Base-by-base conservation (phyloP, 1,140 invertebrate species). In the Eumaeus atala region DNA sequence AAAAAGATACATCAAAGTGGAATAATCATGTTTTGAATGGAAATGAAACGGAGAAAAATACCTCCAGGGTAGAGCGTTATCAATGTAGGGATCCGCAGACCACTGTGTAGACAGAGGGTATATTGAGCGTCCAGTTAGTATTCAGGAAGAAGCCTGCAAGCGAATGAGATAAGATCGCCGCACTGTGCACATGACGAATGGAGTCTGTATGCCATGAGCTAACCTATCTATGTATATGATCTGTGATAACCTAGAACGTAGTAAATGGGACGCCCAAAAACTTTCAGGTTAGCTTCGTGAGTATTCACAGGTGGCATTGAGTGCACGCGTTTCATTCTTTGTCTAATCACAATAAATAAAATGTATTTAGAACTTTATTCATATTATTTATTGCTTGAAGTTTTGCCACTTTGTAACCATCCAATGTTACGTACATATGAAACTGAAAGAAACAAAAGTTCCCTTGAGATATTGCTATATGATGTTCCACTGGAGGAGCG, bases 1-100 rank as follows among this genome's bases (percentile, higher is more conserved):
- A 3, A 28, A 28, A 9, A 42, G 40, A 42, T 17, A 42, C 14
- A 2, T 17, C 40, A 42, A 42, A 42, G 40, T 42, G 12, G 40
- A 42, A 42, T 42, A 42, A 42, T 42, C 16, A 16, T 42, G 40
- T 42, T 42, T 42, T 42, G 40, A 42, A 42, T 42, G 40, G 40
- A 7, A 42, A 3, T 37, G 21, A 28, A 28, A 28, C 35, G 35
- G 12, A 42, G 40, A 42, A 42, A 42, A 42, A 42, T 42, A 42
- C 12, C 40, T 42, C 6, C 40, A 8, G 40, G 40, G 40, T 17
- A 42, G 40, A 4, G 40, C 21, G 21, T 14, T 42, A 42, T 42
- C 5, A 7, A 42, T 37, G 35, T 37, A 37, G 35, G 35, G 8
- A 37, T 37, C 9, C 11, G 35, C 21, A 37, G 40, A 42, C 12